Base-by-base conservation (phyloP, 2,888 invertebrate genomes). In the Ypsolopha sequella region DNA sequence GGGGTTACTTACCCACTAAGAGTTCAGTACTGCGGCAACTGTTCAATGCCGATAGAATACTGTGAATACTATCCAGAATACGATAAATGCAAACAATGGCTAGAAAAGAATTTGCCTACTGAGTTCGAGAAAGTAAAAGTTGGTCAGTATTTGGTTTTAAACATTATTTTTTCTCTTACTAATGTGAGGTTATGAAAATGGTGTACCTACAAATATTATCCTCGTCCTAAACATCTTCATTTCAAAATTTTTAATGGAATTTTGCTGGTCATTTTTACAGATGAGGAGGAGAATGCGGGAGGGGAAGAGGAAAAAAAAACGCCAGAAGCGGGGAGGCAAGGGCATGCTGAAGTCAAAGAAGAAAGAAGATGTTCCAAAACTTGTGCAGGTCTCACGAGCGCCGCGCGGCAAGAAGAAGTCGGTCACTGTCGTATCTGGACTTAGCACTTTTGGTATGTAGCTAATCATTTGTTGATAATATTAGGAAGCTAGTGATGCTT, bases 341-440 rank as follows among this genome's bases (percentile, higher is more conserved):
- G 99, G 97, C 41, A 92, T 96, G 88, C 90, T 97, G 53, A 98
- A 98, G 76, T 92, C 97, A 8, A 98, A 97, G 80, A 97, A 97
- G 88, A 97, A 95, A 72, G 95, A 95, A 62, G 95, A 95, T 76
- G 93, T 92, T 9, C 95, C 95, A 9, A 95, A 95, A 72, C 90
- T 94, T 73, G 92, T 96, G 45, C 92, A 92, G 67, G 90, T 97
- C 3, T 96, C 95, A 1, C 89, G 96, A 67, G 95, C 96, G 57
- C 97, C 98, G 14, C 90, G 99, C 62, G 99, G 99, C 55, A 99
- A 99, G 75, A 99, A 98, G 91, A 98, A 99, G 90, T 97, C 95
- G 43, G 98, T 99, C 1, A 99, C 99, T 3, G 96, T 99, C 10
- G 95, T 99, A 0, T 96, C 96, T 44, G 99, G 99, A 39, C 87